A percentile compares a stretch with the other conserved stretches of the same genome.
phyloP scores from a whole-genome alignment of 1,140 invertebrate genomes.

The Drosophila albomicans region DNA sequence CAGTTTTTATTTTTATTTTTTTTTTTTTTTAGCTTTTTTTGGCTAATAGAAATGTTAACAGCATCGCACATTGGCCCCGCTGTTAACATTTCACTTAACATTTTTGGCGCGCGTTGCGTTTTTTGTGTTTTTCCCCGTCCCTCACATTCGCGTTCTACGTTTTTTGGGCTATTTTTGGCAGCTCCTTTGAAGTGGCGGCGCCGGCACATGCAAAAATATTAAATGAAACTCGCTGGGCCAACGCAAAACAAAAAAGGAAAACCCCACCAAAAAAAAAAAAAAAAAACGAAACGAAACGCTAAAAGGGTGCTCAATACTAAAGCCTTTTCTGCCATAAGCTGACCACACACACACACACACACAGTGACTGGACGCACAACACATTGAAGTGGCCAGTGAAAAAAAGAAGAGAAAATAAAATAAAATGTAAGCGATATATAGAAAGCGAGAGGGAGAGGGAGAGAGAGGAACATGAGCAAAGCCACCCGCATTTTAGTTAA shows the following conservation, averaged over 20 bases:
- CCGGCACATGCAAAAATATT: conserved; percentile 73
- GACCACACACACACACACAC: conserved; percentile 58
- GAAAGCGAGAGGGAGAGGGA: conserved; percentile 10
- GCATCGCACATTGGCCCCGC: conserved; percentile 42
- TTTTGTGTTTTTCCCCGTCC: conserved; percentile 26
- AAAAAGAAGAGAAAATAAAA: conserved; percentile 37
- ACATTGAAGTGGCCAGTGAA: conserved; percentile 66
- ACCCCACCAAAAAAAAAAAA: conserved; percentile 53
- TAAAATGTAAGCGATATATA: conserved; percentile 14
- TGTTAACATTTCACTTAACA: conserved; percentile 81
- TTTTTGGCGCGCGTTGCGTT: conserved; percentile 61
- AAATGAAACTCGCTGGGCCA: conserved; percentile 66
- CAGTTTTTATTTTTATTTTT: no score
- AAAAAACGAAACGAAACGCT: conserved; percentile 31
- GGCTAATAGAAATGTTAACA: conserved; percentile 70
- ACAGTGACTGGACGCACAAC: conserved; percentile 23
- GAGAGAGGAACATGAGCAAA: conserved; percentile 57
- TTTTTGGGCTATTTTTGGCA: conserved; percentile 43
- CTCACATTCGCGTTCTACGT: background rate
- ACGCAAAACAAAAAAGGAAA: conserved; percentile 26
- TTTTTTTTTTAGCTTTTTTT: conserved; percentile 5
- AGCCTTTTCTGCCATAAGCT: conserved; percentile 77
- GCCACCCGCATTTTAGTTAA: conserved; percentile 85
- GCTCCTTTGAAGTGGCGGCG: conserved; percentile 75
- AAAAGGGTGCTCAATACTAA: conserved; percentile 78